Evolutionary conservation across 2,797 vertebrate species (phyloP).

Genomic region (Pangasius mekongensis): DNA sequence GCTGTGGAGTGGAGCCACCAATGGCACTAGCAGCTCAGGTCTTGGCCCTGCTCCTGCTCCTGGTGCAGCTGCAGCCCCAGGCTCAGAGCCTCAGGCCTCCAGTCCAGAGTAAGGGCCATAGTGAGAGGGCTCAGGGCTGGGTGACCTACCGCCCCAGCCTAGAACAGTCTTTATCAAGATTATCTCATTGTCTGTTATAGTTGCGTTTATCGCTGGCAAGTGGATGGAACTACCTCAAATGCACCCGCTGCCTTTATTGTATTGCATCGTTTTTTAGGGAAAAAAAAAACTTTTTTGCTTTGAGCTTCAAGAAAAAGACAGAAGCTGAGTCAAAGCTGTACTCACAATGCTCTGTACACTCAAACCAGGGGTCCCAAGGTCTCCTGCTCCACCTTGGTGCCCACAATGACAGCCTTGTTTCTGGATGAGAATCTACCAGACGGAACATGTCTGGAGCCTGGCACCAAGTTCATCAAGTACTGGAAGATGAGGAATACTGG

Average conservation of each 20-base stretch:
- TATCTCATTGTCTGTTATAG: conserved; percentile 64
- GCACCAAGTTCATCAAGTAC: conserved; percentile 95
- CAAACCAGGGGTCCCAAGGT: conserved; percentile 85
- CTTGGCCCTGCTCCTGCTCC: conserved; percentile 68
- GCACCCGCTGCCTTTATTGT: conserved; percentile 76
- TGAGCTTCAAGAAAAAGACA: conserved; percentile 74
- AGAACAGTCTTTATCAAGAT: conserved; percentile 61
- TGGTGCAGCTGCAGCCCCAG: conserved; percentile 76
- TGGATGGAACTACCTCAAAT: conserved; percentile 84
- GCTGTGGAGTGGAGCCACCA: conserved; percentile 85
- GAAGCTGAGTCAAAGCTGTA: conserved; percentile 66
- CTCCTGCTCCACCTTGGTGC: conserved; percentile 87
- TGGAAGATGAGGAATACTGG: conserved; percentile 98
- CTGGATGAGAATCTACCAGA: conserved; percentile 99
- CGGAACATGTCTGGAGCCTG: conserved; percentile 91
- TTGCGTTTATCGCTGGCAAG: conserved; percentile 78
- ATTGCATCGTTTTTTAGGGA: conserved; percentile 58
- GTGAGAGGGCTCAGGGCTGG: conserved; percentile 61
- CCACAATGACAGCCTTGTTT: conserved; percentile 92
- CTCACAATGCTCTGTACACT: conserved; percentile 65
- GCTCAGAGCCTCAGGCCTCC: conserved; percentile 82
- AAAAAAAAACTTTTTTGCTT: conserved; percentile 65
- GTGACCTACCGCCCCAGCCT: conserved; percentile 60
- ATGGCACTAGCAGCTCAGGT: conserved; percentile 76
- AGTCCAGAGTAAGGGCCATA: conserved; percentile 86